Evolutionary conservation across 2,888 invertebrate genomes (phyloP).

Genomic region (Labia minor): DNA sequence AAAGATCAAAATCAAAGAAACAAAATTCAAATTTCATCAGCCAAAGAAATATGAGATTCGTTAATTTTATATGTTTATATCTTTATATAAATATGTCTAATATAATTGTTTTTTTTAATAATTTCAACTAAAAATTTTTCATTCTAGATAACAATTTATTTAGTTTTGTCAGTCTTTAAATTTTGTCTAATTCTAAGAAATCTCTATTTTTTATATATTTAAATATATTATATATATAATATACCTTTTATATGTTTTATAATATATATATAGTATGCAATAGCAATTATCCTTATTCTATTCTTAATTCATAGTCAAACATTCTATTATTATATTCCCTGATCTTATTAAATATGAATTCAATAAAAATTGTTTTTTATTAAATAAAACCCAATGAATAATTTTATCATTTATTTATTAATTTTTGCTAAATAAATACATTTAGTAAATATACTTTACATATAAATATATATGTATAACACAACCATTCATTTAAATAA

Average conservation of each 20-base stretch:
- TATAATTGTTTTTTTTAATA: too few species aligned
- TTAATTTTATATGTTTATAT: not conserved
- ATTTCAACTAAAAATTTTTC: not conserved
- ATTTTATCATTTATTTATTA: not conserved
- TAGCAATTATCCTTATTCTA: not conserved
- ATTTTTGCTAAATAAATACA: not conserved
- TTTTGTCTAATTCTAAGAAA: conserved; percentile 5
- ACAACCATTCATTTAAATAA: not conserved
- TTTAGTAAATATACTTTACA: not conserved
- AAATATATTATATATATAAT: not conserved
- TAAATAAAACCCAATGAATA: not conserved
- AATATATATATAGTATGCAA: not conserved
- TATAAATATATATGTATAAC: not conserved
- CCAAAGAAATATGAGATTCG: not conserved
- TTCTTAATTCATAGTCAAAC: not conserved
- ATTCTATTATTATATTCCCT: not conserved
- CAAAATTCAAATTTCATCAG: not conserved
- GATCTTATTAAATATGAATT: not conserved
- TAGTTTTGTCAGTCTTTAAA: too few species aligned
- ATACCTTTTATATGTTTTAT: not conserved
- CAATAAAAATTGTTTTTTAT: not conserved
- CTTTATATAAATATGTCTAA: not conserved
- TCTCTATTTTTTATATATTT: conserved; percentile 1
- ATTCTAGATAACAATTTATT: not conserved
- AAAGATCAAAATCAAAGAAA: not conserved